Base-by-base conservation (phyloP, 2,888 invertebrate genomes). In the Ochropleura plecta region DNA sequence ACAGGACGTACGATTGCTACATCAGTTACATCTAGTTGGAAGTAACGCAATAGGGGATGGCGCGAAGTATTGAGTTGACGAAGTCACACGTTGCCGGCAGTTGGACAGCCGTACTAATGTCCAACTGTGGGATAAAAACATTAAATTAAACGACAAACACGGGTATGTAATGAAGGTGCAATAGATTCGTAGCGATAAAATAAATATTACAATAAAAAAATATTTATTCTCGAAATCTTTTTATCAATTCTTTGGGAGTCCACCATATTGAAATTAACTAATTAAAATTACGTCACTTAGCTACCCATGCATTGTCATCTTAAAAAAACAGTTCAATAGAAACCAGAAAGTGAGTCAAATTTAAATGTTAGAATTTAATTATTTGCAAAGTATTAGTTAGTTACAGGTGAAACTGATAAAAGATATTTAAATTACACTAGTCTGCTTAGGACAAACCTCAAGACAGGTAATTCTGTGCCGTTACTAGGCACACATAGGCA, bases 41-140 rank as follows among this genome's bases (percentile, higher is more conserved):
- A 84, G 94, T 93, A 84, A 93, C 92, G 89, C 96, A 96, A 92
- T 95, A 95, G 12, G 95, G 95, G 79, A 95, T 95, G 85, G 91
- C 94, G 89, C 94, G 94, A 82, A 96, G 92, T 88, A 96, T 94
- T 30, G 93, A 92, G 90, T 92, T 93, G 86, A 95, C 93, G 85
- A 95, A 90, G 89, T 93, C 92, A 88, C 95, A 94, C 73, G 91
- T 85, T 78, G 88, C 92, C 85, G 91, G 88, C 90, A 91, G 90
- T 85, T 91, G 94, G 90, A 91, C 90, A 81, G 91, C 88, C 90
- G 90, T 90, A 84, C 88, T 83, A 74, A 88, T 89, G 86, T 90
- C 92, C 94, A 93, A 92, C 95, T 96, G 86, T 16, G 48, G 70
- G 89, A 90, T 49, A 76, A 79, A 62, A 84, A 76, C n/a, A 82